phyloP scores from a whole-genome alignment of 2,113 vertebrate species.

The Rhinopomastus cyanomelas region DNA sequence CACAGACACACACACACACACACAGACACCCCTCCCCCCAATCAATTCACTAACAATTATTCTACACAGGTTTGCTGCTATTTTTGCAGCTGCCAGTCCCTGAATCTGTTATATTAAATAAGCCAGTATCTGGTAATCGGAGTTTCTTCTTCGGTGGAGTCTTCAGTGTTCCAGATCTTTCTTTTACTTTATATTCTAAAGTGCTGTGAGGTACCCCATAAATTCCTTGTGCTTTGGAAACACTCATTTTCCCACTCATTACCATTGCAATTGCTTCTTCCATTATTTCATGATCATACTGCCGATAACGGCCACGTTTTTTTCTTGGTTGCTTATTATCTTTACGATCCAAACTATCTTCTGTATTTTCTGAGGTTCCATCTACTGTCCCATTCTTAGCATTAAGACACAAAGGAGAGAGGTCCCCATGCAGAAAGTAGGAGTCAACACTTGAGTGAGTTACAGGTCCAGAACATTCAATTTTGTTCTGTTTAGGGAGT shows the following conservation, averaged over 20 bases:
- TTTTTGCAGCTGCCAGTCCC: slow-evolving; percentile 91
- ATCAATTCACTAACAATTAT: slow-evolving; percentile 77
- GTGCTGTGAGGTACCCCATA: slow-evolving; percentile 99
- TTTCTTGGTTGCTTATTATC: slow-evolving; percentile 96
- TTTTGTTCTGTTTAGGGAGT: slow-evolving; percentile 88
- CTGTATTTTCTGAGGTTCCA: slow-evolving; percentile 83
- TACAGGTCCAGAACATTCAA: slow-evolving; percentile 85
- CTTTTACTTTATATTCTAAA: slow-evolving; percentile 99
- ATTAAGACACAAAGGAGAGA: slow-evolving; percentile 92
- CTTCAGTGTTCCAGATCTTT: slow-evolving; percentile 97
- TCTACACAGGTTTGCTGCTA: slow-evolving; percentile 89
- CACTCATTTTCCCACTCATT: slow-evolving; percentile 97
- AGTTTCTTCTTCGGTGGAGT: slow-evolving; percentile 98
- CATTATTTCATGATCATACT: slow-evolving; percentile 97
- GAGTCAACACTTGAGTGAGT: slow-evolving; percentile 86
- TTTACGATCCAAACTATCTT: slow-evolving; percentile 87
- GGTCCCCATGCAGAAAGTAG: slow-evolving; percentile 86
- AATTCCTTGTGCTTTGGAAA: slow-evolving; percentile 98
- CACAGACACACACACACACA: slow-evolving; percentile 72
- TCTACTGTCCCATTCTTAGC: slow-evolving; percentile 88
- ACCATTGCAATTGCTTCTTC: slow-evolving; percentile 99
- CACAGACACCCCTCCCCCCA: background rate
- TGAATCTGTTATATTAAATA: slow-evolving; percentile 90
- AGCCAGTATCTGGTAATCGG: slow-evolving; percentile 85
- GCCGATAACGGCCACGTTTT: slow-evolving; percentile 96